These are phyloP conservation scores for Metallyticus violacea DNA, from an alignment of 2,888 invertebrate species.

Conservation along the genomic window DNA sequence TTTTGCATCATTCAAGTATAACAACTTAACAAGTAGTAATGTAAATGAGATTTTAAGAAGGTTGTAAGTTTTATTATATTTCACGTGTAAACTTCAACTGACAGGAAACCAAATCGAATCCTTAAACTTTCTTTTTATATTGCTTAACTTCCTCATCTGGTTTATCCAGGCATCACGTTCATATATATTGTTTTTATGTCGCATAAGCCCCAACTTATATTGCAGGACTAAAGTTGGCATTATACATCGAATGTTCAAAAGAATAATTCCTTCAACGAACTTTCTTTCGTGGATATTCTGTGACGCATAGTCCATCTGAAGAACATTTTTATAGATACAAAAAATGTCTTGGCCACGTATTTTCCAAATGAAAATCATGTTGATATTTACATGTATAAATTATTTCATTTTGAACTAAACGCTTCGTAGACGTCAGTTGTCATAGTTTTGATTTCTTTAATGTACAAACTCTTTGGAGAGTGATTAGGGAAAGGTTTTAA, in stretches of 20 bases:
- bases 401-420: neutral
- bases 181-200: neutral
- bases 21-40: conserved; percentile 12
- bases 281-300: neutral
- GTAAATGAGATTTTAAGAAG: neutral
- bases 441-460: neutral
- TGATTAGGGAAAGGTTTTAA: neutral
- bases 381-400: neutral
- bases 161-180: neutral
- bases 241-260: neutral
- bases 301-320: neutral
- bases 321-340: neutral
- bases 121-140: neutral
- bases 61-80: neutral
- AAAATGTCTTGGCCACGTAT: neutral
- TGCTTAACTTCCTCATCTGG: neutral
- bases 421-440: neutral
- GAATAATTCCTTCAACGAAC: neutral
- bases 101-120: neutral
- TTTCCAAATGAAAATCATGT: neutral
- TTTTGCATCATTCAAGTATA: conserved; percentile 22
- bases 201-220: neutral
- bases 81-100: neutral
- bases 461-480: neutral
- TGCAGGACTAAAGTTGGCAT: neutral